Evolutionary conservation across 2,797 vertebrate species (phyloP).

Genomic region (Enteromius unitaeniatus): DNA sequence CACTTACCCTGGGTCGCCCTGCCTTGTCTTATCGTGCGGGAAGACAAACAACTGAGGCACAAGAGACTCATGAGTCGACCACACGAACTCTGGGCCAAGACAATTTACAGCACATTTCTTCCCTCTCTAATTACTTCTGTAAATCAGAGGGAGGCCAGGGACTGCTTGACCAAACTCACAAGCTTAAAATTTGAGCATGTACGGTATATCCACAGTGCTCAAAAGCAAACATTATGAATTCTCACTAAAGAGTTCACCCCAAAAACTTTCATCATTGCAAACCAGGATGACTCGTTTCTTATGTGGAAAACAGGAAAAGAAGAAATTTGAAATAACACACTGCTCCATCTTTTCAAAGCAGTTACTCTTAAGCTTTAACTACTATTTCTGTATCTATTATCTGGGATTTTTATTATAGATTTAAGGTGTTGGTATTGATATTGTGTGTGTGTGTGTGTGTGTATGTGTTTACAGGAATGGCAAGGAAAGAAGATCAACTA

Average conservation of each 20-base stretch:
- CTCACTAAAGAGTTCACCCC: not conserved
- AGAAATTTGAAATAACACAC: not conserved
- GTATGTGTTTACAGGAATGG: constrained; percentile 86
- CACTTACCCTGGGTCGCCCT: constrained; percentile 29
- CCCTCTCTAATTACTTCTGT: constrained; percentile 53
- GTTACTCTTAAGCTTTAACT: not conserved
- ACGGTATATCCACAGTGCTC: not conserved
- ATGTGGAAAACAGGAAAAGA: not conserved
- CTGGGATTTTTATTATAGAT: not conserved
- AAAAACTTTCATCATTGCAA: not conserved
- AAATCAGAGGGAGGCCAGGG: constrained; percentile 53
- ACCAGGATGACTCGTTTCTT: not conserved
- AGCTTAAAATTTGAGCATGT: not conserved
- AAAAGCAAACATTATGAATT: not conserved
- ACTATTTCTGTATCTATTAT: not conserved
- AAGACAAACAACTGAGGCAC: constrained; percentile 24
- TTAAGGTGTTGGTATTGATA: not conserved
- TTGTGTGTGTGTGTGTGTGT: constrained; percentile 1
- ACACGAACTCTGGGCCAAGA: constrained; percentile 43
- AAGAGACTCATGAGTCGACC: constrained; percentile 22
- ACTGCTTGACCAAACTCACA: constrained; percentile 26
- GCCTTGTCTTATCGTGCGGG: not conserved
- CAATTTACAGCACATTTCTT: constrained; percentile 51
- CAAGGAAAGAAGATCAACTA: constrained; percentile 89
- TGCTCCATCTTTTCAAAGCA: not conserved